Base-by-base conservation (phyloP, 2,888 invertebrate species). In the Allophyes oxyacanthae region DNA sequence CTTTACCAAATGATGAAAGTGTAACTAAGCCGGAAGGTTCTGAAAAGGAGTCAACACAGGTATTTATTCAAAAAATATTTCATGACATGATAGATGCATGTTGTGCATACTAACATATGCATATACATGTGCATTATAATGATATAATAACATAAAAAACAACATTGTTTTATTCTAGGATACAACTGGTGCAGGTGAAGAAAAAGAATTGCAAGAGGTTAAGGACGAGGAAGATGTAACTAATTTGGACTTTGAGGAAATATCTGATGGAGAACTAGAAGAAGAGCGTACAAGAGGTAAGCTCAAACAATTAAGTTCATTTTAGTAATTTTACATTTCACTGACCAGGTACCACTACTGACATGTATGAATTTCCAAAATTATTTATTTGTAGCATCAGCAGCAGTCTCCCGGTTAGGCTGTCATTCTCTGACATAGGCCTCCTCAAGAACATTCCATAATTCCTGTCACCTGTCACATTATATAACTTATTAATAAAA, bases 211-310 rank as follows among this genome's bases (percentile, higher is more conserved):
- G 28, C 92, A 95, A 48, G 95, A 95, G 64, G 91, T 91, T 11
- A 95, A 95, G 64, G 96, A 96, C 72, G 97, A 97, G 59, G 97
- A 97, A 70, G 96, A 96, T 77, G 95, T 96, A 79, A 95, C 96
- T 65, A 95, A 95, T 76, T 95, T 98, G 82, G 98, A 97, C 82
- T 98, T 98, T 89, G 98, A 98, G 88, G 98, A 98, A 91, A 98
- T 98, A 79, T 98, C 98, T 11, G 98, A 98, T 86, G 98, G 98
- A 48, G 98, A 98, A 87, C 89, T 98, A 32, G 98, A 98, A 84
- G 97, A 98, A 83, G 97, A 98, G 78, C 95, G 97, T 10, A 95
- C 93, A 33, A 86, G 92, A 84, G 93, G 94, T 91, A 82, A 65
- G 33, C 32, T 32, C 6, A 42, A 43, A 36, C 3, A 40, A 7